Percentiles rank a stretch among this genome's conserved stretches.
phyloP scores from a whole-genome alignment of 2,888 invertebrate genomes.

The Stomorhina lunata region DNA sequence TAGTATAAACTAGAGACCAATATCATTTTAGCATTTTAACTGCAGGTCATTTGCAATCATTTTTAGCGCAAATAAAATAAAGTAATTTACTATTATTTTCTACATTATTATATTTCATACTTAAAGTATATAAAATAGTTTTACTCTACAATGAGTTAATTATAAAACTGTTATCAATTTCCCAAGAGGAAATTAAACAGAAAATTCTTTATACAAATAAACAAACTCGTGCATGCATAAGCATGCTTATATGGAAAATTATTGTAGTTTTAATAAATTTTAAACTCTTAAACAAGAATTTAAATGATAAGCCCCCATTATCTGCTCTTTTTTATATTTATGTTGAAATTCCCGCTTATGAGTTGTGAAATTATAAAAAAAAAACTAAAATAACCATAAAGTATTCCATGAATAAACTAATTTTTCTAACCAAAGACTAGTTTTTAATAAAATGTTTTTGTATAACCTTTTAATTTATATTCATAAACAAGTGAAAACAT shows the following conservation, averaged over 20 bases:
- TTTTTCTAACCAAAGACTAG: not conserved
- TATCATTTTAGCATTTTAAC: conserved; percentile 8
- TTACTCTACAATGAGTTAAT: conserved; percentile 47
- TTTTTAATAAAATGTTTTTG: not conserved
- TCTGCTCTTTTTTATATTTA: not conserved
- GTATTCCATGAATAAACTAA: not conserved
- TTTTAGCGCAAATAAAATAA: not conserved
- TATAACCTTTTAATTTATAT: not conserved
- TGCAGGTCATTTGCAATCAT: conserved; percentile 35
- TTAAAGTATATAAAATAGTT: conserved; percentile 2
- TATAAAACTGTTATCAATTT: conserved; percentile 44
- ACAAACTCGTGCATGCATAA: not conserved
- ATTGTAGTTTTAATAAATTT: not conserved
- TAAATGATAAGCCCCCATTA: not conserved
- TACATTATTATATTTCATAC: not conserved
- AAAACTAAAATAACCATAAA: not conserved
- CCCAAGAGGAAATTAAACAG: conserved; percentile 51
- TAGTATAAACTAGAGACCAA: not conserved
- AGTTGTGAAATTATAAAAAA: not conserved
- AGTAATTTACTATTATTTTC: conserved; percentile 10
- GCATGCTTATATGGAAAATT: not conserved
- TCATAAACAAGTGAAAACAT: not conserved
- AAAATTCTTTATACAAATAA: not conserved
- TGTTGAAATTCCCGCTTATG: no score
- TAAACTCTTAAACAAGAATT: not conserved